Conservation (phyloP, 2,888 invertebrate genomes). For the Bimastos eiseni region DNA sequence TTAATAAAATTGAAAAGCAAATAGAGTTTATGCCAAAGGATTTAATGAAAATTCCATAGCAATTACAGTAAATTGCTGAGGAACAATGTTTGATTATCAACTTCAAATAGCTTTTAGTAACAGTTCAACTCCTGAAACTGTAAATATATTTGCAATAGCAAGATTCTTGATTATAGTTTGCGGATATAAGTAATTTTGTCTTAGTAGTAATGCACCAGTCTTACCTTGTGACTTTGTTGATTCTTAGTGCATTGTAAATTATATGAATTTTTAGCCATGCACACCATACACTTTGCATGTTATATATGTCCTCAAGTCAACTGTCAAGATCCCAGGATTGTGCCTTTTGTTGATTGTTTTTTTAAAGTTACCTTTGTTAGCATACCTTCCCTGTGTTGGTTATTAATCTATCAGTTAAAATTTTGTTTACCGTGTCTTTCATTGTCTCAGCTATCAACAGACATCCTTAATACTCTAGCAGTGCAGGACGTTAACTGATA, state of each 20-base stretch:
- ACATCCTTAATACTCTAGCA: not conserved
- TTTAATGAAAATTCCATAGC: not conserved
- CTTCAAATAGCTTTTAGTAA: not conserved
- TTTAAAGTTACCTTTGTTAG: not conserved
- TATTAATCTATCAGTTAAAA: not conserved
- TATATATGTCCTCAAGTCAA: not conserved
- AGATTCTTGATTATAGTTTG: not conserved
- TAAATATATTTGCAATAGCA: too few relatives aligned
- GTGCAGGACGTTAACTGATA: not conserved
- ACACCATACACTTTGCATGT: not conserved
- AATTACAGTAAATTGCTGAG: conserved; percentile 13
- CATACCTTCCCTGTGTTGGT: not conserved
- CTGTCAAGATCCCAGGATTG: not conserved
- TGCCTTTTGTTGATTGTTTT: not conserved
- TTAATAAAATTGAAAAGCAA: not conserved
- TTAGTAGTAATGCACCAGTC: not conserved
- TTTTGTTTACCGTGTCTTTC: not conserved
- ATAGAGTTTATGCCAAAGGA: not conserved
- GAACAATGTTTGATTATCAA: not conserved
- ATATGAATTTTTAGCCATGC: not conserved
- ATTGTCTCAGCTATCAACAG: not conserved
- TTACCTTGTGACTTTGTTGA: not conserved
- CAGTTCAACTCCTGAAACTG: not conserved
- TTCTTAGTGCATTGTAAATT: not conserved
- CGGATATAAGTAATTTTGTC: not conserved